phyloP scores from a whole-genome alignment of 2,888 invertebrate species.

The Choreutis nemorana region DNA sequence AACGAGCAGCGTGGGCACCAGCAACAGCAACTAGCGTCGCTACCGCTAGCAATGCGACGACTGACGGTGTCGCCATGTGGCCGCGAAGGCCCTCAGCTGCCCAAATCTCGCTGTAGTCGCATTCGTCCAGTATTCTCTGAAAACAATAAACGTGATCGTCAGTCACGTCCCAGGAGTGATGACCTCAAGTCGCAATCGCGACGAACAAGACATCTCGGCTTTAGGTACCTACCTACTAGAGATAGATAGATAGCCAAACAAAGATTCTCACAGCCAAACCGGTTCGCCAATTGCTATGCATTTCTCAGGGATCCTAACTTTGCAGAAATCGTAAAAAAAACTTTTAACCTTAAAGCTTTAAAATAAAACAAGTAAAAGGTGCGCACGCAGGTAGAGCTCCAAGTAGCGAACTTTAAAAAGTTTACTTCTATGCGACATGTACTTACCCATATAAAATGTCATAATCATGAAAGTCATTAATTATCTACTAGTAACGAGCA shows the following conservation, averaged over 20 bases:
- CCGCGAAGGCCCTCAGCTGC: slow-evolving; percentile 48
- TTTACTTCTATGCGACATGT: too few relatives aligned
- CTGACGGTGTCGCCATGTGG: slow-evolving; percentile 41
- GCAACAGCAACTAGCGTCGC: slow-evolving; percentile 36
- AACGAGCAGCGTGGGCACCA: slow-evolving; percentile 34
- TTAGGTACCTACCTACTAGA: background rate
- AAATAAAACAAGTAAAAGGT: slow-evolving; percentile 16
- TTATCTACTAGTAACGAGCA: too few relatives aligned
- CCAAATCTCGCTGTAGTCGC: slow-evolving; percentile 34
- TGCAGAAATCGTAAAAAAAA: slow-evolving; percentile 44
- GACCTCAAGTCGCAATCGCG: slow-evolving; percentile 13
- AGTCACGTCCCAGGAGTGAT: slow-evolving; percentile 21
- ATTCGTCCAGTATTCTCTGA: slow-evolving; percentile 35
- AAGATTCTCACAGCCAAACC: slow-evolving; percentile 44
- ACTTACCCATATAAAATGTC: too few relatives aligned
- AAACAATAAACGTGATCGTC: slow-evolving; percentile 26
- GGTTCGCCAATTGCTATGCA: slow-evolving; percentile 41
- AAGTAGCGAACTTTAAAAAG: slow-evolving; percentile 7
- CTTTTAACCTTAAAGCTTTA: slow-evolving; percentile 33
- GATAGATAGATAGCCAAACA: slow-evolving; percentile 38
- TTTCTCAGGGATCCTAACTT: slow-evolving; percentile 44
- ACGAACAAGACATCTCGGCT: background rate
- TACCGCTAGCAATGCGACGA: slow-evolving; percentile 37
- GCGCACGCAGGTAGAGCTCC: slow-evolving; percentile 7
- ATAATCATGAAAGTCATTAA: too few relatives aligned